A percentile compares a stretch with the other conserved stretches of the same genome.
Evolutionary conservation across 2,797 vertebrate species (phyloP).

Genomic region (Acrocephalus scirpaceus): DNA sequence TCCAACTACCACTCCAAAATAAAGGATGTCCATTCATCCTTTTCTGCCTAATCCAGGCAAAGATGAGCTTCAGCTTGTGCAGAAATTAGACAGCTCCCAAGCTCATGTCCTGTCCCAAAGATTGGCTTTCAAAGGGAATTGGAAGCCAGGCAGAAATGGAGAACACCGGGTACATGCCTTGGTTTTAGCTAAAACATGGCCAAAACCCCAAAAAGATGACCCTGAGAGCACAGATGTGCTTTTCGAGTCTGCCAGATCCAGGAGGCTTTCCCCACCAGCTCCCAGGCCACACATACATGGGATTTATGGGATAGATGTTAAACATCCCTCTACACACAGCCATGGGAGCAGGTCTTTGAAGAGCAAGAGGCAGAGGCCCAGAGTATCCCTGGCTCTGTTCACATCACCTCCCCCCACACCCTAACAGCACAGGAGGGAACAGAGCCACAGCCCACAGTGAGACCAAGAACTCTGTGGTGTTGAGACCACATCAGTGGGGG

Average conservation of each 20-base stretch:
- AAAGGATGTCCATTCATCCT: neutral
- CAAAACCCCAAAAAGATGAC: neutral
- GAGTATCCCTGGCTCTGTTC: neutral
- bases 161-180: fast-evolving
- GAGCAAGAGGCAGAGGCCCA: neutral
- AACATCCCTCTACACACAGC: neutral
- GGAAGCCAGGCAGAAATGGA: neutral
- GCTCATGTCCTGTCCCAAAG: neutral
- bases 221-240: neutral
- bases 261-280: neutral
- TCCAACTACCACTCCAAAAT: neutral
- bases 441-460: fast-evolving
- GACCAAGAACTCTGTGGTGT: neutral
- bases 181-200: neutral
- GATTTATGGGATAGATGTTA: neutral
- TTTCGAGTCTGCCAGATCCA: neutral
- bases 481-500: neutral
- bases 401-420: neutral
- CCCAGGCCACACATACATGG: fast-evolving
- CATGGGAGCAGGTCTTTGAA: neutral
- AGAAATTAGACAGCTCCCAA: neutral
- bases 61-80: neutral
- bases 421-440: fast-evolving
- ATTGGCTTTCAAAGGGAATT: neutral
- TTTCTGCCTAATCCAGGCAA: neutral